A percentile compares a stretch with the other conserved stretches of the same genome.
These are phyloP conservation scores for Bombus ignitus DNA, from an alignment of 1,140 invertebrate genomes.

Conservation along the genomic window DNA sequence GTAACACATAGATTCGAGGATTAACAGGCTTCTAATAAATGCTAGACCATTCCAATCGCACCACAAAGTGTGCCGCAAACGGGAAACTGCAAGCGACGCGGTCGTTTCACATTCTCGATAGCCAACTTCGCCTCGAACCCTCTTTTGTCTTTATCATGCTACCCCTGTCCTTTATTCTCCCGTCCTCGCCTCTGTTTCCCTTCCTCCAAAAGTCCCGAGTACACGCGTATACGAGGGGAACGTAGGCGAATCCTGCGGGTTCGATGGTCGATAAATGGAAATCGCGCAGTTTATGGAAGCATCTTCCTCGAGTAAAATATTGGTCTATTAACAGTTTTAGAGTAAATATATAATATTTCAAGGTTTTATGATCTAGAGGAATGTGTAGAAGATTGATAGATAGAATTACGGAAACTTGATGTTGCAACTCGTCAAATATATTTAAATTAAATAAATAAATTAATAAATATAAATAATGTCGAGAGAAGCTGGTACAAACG, in stretches of 20 bases:
- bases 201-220: not conserved
- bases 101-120: slow-evolving; percentile 71
- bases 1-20: not conserved
- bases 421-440: too few species aligned
- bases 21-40: slow-evolving; percentile 66
- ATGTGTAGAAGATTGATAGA: too few species aligned
- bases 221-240: slow-evolving; percentile 21
- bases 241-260: not conserved
- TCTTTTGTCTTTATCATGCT: slow-evolving; percentile 28
- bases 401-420: too few species aligned
- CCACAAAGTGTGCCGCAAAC: slow-evolving; percentile 76
- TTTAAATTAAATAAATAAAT: too few species aligned
- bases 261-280: not conserved
- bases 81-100: slow-evolving; percentile 73
- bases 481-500: too few species aligned
- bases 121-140: slow-evolving; percentile 40
- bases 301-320: too few species aligned
- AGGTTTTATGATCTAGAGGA: too few species aligned
- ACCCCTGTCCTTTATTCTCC: slow-evolving; percentile 5
- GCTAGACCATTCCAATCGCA: slow-evolving; percentile 67
- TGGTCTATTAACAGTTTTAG: too few species aligned
- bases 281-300: not conserved
- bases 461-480: too few species aligned
- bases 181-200: too few species aligned
- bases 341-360: too few species aligned